Evolutionary conservation across 2,888 invertebrate genomes (phyloP).

Genomic region (Syritta pipiens): DNA sequence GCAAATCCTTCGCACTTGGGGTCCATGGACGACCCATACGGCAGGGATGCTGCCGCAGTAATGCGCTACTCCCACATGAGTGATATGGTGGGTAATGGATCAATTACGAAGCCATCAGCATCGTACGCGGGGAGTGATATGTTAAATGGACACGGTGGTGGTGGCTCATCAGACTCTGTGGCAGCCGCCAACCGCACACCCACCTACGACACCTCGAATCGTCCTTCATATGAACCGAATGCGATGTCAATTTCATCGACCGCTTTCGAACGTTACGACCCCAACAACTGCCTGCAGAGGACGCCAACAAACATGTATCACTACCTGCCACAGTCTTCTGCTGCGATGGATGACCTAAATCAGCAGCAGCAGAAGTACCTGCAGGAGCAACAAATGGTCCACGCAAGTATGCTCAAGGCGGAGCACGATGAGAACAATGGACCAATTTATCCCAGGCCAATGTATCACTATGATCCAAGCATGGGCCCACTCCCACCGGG

Average conservation of each 20-base stretch:
- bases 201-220: conserved; percentile 69
- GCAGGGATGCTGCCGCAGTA: conserved; percentile 62
- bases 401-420: conserved; percentile 83
- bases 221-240: conserved; percentile 73
- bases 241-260: conserved; percentile 75
- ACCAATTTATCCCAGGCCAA: conserved; percentile 89
- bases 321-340: conserved; percentile 80
- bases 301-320: conserved; percentile 83
- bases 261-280: conserved; percentile 85
- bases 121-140: conserved; percentile 71
- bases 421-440: conserved; percentile 86
- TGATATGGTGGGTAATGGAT: conserved; percentile 73
- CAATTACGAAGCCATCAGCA: conserved; percentile 77
- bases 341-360: conserved; percentile 82
- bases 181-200: conserved; percentile 63
- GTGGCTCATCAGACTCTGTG: conserved; percentile 49
- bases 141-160: conserved; percentile 67
- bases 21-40: conserved; percentile 71
- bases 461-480: conserved; percentile 90
- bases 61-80: conserved; percentile 82
- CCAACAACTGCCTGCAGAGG: conserved; percentile 79
- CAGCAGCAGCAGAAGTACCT: conserved; percentile 82
- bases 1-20: conserved; percentile 46
- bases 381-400: conserved; percentile 80
- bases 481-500: conserved; percentile 86